Conservation (phyloP, 1,140 invertebrate species). For the Coptotermes formosanus region DNA sequence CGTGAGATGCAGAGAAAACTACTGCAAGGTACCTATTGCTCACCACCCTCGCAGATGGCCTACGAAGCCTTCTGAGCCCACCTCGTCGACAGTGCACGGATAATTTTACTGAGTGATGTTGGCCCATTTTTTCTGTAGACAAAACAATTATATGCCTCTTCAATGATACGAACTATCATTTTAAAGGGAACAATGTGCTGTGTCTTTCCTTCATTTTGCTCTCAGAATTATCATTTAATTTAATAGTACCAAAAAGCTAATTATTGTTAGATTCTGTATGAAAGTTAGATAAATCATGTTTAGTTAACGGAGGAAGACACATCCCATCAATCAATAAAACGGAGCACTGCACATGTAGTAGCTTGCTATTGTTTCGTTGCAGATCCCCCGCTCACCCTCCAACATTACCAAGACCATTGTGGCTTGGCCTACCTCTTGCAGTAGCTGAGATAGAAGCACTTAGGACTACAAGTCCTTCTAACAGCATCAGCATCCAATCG, state of each 20-base stretch:
- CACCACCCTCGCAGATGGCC: too few species aligned
- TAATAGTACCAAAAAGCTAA: background rate
- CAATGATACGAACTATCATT: too few species aligned
- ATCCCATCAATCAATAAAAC: background rate
- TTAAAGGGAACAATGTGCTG: too few species aligned
- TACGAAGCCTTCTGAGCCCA: too few species aligned
- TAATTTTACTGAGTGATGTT: too few species aligned
- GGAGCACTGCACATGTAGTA: background rate
- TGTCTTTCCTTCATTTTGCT: too few species aligned
- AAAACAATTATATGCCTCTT: too few species aligned
- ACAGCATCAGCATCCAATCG: conserved; percentile 14
- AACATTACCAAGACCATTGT: background rate
- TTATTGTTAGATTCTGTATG: background rate
- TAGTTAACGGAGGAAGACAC: background rate
- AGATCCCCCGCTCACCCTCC: background rate
- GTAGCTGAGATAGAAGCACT: background rate
- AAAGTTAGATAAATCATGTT: background rate
- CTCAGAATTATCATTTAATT: background rate
- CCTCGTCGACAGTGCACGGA: too few species aligned
- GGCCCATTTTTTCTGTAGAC: too few species aligned
- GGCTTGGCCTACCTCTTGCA: background rate
- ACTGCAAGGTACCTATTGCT: too few species aligned
- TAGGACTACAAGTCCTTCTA: background rate
- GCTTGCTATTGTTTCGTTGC: background rate
- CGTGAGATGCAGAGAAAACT: too few species aligned